Conservation (phyloP, 2,888 invertebrate species). For the Coronaproctus castanopsis region DNA sequence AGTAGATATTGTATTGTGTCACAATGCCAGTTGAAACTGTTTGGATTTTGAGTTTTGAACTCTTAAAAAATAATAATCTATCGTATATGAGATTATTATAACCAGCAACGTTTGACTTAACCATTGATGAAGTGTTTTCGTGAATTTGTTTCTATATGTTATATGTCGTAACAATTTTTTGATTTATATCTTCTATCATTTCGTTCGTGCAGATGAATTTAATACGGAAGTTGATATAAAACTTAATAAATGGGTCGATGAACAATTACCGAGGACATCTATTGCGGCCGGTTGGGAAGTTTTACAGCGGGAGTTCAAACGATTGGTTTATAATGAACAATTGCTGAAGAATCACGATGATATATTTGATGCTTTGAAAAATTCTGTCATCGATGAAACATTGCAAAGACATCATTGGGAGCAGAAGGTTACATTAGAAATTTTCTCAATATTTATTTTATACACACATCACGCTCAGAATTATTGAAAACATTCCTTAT, state of each 20-base stretch:
- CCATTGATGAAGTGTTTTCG: no score
- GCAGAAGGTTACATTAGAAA: slow-evolving; percentile 63
- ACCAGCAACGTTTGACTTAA: no score
- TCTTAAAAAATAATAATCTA: no score
- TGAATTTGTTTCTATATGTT: no score
- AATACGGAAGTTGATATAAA: slow-evolving; percentile 84
- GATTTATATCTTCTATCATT: no score
- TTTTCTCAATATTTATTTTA: no score
- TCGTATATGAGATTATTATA: no score
- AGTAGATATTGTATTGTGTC: no score
- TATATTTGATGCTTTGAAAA: slow-evolving; percentile 74
- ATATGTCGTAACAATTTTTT: no score
- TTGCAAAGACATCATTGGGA: slow-evolving; percentile 83
- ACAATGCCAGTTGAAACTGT: no score
- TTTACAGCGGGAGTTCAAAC: slow-evolving; percentile 47
- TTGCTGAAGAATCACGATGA: slow-evolving; percentile 57
- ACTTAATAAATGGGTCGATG: slow-evolving; percentile 87
- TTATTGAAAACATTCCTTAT: not conserved
- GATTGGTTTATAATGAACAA: slow-evolving; percentile 43
- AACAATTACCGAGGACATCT: slow-evolving; percentile 62
- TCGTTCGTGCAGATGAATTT: slow-evolving; percentile 64
- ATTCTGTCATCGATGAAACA: slow-evolving; percentile 69
- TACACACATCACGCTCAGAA: no score
- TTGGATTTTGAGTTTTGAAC: no score
- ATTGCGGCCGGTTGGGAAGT: slow-evolving; percentile 75